Base-by-base conservation (phyloP, 2,797 vertebrate species). In the Amazona ochrocephala region DNA sequence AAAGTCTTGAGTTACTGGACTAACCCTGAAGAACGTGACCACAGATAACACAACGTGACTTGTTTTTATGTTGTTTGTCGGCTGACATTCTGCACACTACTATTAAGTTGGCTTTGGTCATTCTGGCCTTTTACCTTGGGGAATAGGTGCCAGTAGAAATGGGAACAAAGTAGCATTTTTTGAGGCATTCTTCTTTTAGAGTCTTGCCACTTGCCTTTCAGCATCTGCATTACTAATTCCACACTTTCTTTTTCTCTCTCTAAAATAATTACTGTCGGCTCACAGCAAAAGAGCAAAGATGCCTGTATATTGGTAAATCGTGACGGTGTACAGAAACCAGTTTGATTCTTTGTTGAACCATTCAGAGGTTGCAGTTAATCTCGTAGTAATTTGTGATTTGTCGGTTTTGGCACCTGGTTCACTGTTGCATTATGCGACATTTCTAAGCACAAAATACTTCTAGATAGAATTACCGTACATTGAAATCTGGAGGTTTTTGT, bases 191-290 rank as follows among this genome's bases (percentile, higher is more conserved):
- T 97, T 96, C 96, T 97, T 91, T 87, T 95, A 68, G 76, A 97
- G 85, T 94, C 95, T 96, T 96, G 97, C 95, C 97, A 97, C 97
- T 96, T 97, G 97, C 97, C 98, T 98, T 96, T 97, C 87, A 95
- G 96, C 97, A 84, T 97, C 95, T 97, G 97, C 97, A 29, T 96
- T 98, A 98, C 98, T 98, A 98, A 98, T 98, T 97, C 94, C 97
- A 98, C 97, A 98, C 95, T 97, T 96, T 93, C 90, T 96, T 95
- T 95, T 97, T 96, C 96, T 93, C 96, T 96, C 97, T 97, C 97
- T 96, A 89, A 96, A 97, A 95, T 96, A 97, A 97, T 97, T 96
- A 74, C 97, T 97, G 75, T 97, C 89, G 20, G 93, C 97, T 98
- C 97, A 96, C 88, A 96, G 96, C 94, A 92, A 91, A 93, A 96